Percentiles rank a stretch among this genome's conserved stretches.
Evolutionary conservation across 2,888 invertebrate species (phyloP).

Genomic region (Cryptocheilus praepositus): DNA sequence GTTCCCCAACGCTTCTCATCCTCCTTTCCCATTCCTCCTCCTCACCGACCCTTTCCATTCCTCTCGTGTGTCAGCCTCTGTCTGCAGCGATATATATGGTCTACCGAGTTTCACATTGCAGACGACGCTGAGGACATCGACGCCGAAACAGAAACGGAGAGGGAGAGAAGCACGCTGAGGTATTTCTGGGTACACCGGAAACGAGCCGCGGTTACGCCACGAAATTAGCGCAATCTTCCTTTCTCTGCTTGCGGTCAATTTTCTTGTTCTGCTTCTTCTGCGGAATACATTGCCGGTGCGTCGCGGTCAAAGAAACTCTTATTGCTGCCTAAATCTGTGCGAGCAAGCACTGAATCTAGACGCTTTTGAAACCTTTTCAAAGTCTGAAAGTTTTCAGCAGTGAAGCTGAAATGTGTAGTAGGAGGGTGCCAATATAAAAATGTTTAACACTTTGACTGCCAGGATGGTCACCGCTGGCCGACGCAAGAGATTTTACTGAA

Average conservation of each 20-base stretch:
- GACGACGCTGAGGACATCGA: slow-evolving; percentile 18
- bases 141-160: slow-evolving; percentile 26
- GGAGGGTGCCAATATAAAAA: no score
- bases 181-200: slow-evolving; percentile 28
- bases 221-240: slow-evolving; percentile 44
- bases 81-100: background rate
- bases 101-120: slow-evolving; percentile 42
- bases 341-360: no score
- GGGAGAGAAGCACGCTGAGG: slow-evolving; percentile 22
- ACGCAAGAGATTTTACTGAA: no score
- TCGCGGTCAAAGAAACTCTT: background rate
- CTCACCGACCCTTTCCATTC: background rate
- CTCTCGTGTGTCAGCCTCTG: slow-evolving; percentile 2
- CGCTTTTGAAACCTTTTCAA: no score
- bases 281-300: no score
- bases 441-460: no score
- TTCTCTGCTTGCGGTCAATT: no score
- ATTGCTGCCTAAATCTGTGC: no score
- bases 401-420: no score
- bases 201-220: slow-evolving; percentile 38
- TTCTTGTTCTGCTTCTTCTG: no score
- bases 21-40: slow-evolving; percentile 23
- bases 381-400: no score
- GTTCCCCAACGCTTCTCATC: slow-evolving; percentile 22
- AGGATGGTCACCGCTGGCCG: no score